Percentiles rank a stretch among this genome's conserved stretches.
phyloP scores from a whole-genome alignment of 2,113 vertebrate species.

The Penelope pileata region DNA sequence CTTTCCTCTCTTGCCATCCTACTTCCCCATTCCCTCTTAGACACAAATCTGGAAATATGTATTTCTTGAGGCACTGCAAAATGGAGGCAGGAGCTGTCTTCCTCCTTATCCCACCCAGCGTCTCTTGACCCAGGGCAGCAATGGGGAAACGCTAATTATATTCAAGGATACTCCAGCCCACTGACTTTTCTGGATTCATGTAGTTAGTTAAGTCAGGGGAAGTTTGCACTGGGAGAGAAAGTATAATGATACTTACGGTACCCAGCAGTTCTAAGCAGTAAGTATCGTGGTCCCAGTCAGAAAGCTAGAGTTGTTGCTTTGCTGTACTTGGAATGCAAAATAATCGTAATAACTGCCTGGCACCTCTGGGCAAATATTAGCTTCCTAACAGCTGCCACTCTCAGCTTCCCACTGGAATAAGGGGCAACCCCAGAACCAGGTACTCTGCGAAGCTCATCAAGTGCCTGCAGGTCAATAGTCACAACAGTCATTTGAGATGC shows the following conservation, averaged over 20 bases:
- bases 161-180: neutral
- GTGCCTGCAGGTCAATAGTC: conserved; percentile 65
- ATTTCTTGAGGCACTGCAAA: neutral
- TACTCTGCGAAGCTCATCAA: conserved; percentile 41
- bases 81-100: neutral
- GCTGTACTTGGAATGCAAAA: conserved; percentile 28
- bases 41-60: neutral
- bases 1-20: neutral
- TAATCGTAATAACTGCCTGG: neutral
- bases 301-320: neutral
- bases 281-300: conserved; percentile 14
- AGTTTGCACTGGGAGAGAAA: neutral
- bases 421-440: conserved; percentile 34
- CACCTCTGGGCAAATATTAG: conserved; percentile 43
- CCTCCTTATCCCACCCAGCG: neutral
- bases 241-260: neutral
- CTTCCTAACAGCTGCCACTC: conserved; percentile 61
- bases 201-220: neutral
- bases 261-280: neutral
- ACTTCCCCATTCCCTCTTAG: neutral
- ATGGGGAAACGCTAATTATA: neutral
- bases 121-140: neutral
- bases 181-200: neutral
- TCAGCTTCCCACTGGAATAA: conserved; percentile 61
- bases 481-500: conserved; percentile 70